A percentile compares a stretch with the other conserved stretches of the same genome.
Conservation (phyloP, 2,888 invertebrate genomes). For the Aleiodes alternator region DNA sequence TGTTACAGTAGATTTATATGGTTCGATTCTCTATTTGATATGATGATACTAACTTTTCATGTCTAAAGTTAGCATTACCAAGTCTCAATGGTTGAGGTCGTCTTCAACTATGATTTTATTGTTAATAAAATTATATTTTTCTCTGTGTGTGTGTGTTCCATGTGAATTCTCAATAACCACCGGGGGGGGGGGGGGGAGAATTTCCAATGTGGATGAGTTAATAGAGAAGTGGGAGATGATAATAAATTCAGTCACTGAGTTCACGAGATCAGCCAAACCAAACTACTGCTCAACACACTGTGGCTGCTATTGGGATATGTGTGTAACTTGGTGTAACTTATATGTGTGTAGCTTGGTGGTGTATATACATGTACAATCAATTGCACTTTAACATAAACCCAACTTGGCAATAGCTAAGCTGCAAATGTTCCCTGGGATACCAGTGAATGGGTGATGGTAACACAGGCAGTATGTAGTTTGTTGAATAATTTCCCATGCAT, state of each 20-base stretch:
- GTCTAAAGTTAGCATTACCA: too few relatives aligned
- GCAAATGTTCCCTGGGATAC: background rate
- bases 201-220: constrained; percentile 13
- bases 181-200: background rate
- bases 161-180: constrained; percentile 14
- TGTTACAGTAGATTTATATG: too few relatives aligned
- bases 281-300: background rate
- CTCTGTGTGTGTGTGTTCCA: background rate
- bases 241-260: constrained; percentile 6
- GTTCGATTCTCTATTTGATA: too few relatives aligned
- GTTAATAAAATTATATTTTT: too few relatives aligned
- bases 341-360: background rate
- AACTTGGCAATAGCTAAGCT: background rate
- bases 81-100: too few relatives aligned
- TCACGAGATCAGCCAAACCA: constrained; percentile 24
- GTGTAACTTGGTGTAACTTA: background rate
- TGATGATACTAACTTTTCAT: too few relatives aligned
- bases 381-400: constrained; percentile 18
- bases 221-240: constrained; percentile 7
- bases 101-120: too few relatives aligned
- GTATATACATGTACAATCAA: constrained; percentile 4
- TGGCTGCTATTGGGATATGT: background rate
- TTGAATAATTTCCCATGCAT: constrained; percentile 27
- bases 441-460: constrained; percentile 5
- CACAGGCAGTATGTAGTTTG: background rate